These are phyloP conservation scores for Sprattus sprattus DNA, from an alignment of 2,113 vertebrate genomes.

Conservation along the genomic window DNA sequence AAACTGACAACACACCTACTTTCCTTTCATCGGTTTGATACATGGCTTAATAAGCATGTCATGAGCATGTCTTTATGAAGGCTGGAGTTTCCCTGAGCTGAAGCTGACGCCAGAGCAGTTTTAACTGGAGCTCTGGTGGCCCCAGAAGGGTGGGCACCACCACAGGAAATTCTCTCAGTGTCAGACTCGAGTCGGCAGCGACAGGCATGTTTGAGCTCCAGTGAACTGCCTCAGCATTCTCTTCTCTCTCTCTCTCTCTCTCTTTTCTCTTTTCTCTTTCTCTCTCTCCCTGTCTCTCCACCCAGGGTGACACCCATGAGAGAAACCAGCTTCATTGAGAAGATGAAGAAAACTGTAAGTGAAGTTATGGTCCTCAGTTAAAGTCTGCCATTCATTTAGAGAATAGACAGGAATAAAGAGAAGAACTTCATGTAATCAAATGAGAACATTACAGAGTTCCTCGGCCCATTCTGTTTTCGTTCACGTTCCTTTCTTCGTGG, in stretches of 20 bases:
- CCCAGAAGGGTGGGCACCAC: slow-evolving; percentile 18
- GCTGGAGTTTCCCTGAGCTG: background rate
- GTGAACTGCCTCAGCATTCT: slow-evolving; percentile 21
- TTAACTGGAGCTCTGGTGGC: background rate
- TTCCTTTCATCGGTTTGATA: no score
- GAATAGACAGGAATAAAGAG: background rate
- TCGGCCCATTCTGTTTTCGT: no score
- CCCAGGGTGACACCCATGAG: slow-evolving; percentile 41
- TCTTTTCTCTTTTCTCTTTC: background rate
- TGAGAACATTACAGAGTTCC: no score
- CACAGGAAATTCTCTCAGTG: slow-evolving; percentile 26
- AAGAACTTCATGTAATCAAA: background rate
- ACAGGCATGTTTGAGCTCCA: slow-evolving; percentile 8
- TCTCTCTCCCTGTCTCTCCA: background rate
- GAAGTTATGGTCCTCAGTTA: background rate
- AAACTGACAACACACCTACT: no score
- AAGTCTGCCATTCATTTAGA: background rate
- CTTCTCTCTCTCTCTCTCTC: slow-evolving; percentile 18
- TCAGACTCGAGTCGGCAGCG: background rate
- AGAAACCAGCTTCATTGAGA: slow-evolving; percentile 84
- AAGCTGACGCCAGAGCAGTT: background rate
- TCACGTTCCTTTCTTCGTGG: background rate
- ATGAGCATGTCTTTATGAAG: background rate
- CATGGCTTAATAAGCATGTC: no score
- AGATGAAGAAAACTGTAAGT: slow-evolving; percentile 88